Percentiles rank a stretch among this genome's conserved stretches.
Conservation (phyloP, 2,113 vertebrate species). For the Hoplias malabaricus region DNA sequence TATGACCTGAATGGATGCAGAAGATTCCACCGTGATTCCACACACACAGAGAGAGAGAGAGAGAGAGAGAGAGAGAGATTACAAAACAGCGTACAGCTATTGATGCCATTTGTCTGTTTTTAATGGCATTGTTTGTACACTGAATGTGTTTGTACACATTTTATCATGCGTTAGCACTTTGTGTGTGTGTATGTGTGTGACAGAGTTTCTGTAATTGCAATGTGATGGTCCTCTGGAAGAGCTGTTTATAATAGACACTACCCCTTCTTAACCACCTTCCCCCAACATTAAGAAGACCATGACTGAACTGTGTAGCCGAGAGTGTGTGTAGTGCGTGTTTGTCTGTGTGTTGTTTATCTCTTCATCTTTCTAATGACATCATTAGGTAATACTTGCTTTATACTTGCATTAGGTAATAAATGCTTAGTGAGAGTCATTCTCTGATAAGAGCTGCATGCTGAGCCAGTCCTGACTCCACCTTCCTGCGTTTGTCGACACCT, state of each 20-base stretch:
- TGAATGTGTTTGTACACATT: slow-evolving; percentile 6
- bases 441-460: neutral
- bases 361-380: neutral
- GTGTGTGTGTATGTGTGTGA: slow-evolving; percentile 6
- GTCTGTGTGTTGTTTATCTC: neutral
- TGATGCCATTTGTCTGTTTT: neutral
- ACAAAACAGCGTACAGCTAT: slow-evolving; percentile 32
- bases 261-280: slow-evolving; percentile 23
- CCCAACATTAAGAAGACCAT: slow-evolving; percentile 55
- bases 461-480: neutral
- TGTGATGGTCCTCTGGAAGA: slow-evolving; percentile 68
- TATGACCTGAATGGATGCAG: slow-evolving; percentile 10
- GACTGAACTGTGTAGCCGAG: slow-evolving; percentile 29
- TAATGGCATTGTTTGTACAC: neutral
- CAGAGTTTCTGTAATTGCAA: slow-evolving; percentile 29
- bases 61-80: neutral
- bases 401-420: neutral
- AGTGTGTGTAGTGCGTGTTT: neutral
- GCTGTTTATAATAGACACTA: slow-evolving; percentile 58
- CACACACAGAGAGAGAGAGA: neutral
- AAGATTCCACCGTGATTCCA: too few species aligned
- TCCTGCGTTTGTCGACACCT: too few species aligned
- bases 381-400: slow-evolving; percentile 26
- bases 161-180: neutral
- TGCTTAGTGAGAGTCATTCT: neutral